Conservation (phyloP, 2,888 invertebrate genomes). For the Erannis defoliaria region DNA sequence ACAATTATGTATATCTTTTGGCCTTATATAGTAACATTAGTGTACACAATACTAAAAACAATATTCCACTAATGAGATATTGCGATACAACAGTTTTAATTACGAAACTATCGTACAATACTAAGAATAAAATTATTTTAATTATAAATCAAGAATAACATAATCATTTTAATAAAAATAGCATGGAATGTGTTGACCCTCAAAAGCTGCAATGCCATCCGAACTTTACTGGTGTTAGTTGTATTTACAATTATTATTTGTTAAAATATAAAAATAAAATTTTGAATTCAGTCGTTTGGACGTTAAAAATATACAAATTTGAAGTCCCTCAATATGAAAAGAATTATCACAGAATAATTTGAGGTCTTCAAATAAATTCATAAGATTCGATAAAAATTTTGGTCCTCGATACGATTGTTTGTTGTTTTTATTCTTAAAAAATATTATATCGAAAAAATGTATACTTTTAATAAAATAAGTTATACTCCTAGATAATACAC, state of each 20-base stretch:
- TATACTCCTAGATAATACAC: conserved; percentile 24
- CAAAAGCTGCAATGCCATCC: conserved; percentile 76
- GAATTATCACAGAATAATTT: conserved; percentile 85
- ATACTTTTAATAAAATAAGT: conserved; percentile 13
- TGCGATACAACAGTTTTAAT: conserved; percentile 78
- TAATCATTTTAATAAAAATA: conserved; percentile 51
- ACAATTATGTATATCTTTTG: conserved; percentile 85
- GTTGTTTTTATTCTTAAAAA: conserved; percentile 18
- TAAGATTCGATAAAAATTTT: conserved; percentile 47
- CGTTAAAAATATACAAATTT: conserved; percentile 62
- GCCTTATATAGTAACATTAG: conserved; percentile 82
- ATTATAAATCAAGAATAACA: conserved; percentile 58
- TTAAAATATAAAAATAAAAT: conserved; percentile 35
- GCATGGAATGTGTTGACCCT: conserved; percentile 74
- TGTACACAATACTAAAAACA: conserved; percentile 76
- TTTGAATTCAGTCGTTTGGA: conserved; percentile 49
- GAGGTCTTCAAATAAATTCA: conserved; percentile 78
- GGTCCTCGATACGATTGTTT: conserved; percentile 45
- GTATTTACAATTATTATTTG: conserved; percentile 41
- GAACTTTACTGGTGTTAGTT: conserved; percentile 25
- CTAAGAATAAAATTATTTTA: conserved; percentile 50
- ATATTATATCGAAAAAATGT: conserved; percentile 24
- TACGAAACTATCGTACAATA: conserved; percentile 71
- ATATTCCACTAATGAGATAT: conserved; percentile 77
- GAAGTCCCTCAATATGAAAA: conserved; percentile 83